These are phyloP conservation scores for Cephus spinipes DNA, from an alignment of 2,888 invertebrate genomes.

Conservation along the genomic window DNA sequence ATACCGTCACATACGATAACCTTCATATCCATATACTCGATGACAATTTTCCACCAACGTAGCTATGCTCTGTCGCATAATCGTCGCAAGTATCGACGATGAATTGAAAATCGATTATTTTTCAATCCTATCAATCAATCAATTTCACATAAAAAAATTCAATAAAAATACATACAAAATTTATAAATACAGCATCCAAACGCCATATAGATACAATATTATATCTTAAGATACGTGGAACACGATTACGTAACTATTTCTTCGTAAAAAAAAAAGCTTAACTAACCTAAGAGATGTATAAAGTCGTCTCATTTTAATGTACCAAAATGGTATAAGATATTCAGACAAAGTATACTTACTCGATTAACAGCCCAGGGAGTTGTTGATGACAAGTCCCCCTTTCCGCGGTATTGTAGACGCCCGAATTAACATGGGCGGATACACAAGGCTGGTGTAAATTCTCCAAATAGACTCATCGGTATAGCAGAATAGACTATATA, in stretches of 20 bases:
- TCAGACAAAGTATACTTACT: not conserved
- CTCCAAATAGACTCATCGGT: not conserved
- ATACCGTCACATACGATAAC: not conserved
- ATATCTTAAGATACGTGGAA: not conserved
- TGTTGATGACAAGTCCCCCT: not conserved
- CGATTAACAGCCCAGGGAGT: not conserved
- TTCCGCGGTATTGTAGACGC: not conserved
- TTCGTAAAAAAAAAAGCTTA: not conserved
- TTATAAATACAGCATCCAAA: not conserved
- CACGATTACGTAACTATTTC: not conserved
- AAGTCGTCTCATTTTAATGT: not conserved
- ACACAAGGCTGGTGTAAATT: not conserved
- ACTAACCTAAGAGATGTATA: not conserved
- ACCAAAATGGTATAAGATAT: not conserved
- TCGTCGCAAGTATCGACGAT: not conserved
- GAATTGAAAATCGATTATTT: not conserved
- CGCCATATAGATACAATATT: not conserved
- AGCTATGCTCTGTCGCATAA: not conserved
- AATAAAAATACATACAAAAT: not conserved
- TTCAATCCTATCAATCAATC: not conserved
- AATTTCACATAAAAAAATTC: not conserved
- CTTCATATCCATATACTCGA: not conserved
- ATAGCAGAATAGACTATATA: not conserved
- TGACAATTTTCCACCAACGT: not conserved
- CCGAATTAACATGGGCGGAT: not conserved